phyloP scores from a whole-genome alignment of 2,888 invertebrate genomes.

The Cephus pygmeus region DNA sequence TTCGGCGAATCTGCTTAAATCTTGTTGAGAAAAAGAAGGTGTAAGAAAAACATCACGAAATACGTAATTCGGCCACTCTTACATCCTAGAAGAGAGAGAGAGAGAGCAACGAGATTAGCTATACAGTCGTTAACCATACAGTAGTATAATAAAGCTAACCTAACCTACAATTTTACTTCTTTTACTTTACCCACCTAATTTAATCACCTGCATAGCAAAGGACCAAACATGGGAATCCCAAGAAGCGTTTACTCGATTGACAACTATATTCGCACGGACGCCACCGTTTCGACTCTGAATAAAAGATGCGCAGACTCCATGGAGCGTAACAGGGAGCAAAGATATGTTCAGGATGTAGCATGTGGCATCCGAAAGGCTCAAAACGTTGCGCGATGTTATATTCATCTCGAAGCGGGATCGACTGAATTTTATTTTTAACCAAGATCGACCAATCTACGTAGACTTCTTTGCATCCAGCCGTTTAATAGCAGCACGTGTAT shows the following conservation, averaged over 20 bases:
- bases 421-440: slow-evolving; percentile 22
- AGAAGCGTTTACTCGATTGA: slow-evolving; percentile 8
- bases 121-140: not conserved
- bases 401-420: slow-evolving; percentile 17
- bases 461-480: not conserved
- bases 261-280: slow-evolving; percentile 6
- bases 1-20: slow-evolving; percentile 22
- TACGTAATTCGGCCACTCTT: no score
- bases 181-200: not conserved
- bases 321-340: slow-evolving; percentile 1
- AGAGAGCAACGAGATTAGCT: not conserved
- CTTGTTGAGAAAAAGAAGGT: slow-evolving; percentile 1
- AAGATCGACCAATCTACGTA: slow-evolving; percentile 13
- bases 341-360: slow-evolving; percentile 1
- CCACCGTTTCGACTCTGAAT: slow-evolving; percentile 10
- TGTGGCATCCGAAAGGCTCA: not conserved
- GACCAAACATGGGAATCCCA: not conserved
- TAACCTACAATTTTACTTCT: not conserved
- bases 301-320: slow-evolving; percentile 11
- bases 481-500: slow-evolving; percentile 1
- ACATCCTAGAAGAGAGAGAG: no score
- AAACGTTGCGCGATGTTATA: slow-evolving; percentile 12
- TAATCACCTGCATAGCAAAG: not conserved
- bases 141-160: not conserved
- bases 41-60: not conserved